Percentiles rank a stretch among this genome's conserved stretches.
Evolutionary conservation across 1,140 invertebrate species (phyloP).

Genomic region (Lucilia cuprina): DNA sequence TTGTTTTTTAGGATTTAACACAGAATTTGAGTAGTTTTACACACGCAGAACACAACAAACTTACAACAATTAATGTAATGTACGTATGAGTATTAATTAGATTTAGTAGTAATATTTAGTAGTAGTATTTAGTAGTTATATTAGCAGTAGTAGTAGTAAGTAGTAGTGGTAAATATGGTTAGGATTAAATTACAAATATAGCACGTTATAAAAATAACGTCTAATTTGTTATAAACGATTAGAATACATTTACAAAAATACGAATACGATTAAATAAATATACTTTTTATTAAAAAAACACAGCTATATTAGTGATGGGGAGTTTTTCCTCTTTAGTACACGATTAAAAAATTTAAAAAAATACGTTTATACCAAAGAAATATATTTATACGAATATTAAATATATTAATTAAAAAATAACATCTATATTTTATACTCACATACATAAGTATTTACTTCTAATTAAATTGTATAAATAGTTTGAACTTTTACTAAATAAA

Average conservation of each 20-base stretch:
- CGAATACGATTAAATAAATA: not conserved
- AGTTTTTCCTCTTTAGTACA: not conserved
- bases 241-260: slow-evolving; percentile 21
- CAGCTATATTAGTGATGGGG: not conserved
- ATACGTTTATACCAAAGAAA: no score
- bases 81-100: not conserved
- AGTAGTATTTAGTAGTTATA: not conserved
- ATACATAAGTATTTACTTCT: no score
- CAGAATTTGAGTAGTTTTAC: not conserved
- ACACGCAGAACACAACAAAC: slow-evolving; percentile 31
- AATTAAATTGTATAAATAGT: no score
- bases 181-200: not conserved
- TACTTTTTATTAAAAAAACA: not conserved
- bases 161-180: slow-evolving; percentile 1
- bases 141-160: not conserved
- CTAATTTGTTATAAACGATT: slow-evolving; percentile 17
- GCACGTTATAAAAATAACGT: not conserved
- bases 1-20: not conserved
- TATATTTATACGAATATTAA: no score
- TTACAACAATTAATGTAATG: slow-evolving; percentile 23
- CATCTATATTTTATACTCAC: no score
- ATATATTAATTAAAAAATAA: no score
- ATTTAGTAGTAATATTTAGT: not conserved
- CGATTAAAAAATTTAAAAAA: no score
- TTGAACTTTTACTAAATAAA: no score